These are phyloP conservation scores for Eupsilia transversa DNA, from an alignment of 2,888 invertebrate genomes.

Conservation along the genomic window DNA sequence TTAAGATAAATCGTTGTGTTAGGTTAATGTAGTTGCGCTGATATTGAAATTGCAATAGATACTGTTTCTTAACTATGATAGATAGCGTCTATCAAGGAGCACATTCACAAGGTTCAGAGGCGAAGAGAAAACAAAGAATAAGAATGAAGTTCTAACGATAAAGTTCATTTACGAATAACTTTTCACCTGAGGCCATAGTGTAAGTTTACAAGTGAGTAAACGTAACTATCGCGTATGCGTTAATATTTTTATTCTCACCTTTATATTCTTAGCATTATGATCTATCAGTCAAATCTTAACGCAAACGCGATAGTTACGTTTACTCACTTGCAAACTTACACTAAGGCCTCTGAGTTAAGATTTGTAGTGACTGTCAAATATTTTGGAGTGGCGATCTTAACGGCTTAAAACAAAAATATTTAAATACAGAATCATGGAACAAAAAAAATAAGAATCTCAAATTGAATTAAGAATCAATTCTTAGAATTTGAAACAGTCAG, in stretches of 20 bases:
- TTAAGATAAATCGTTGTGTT: conserved; percentile 56
- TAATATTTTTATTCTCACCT: too few relatives aligned
- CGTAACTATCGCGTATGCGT: too few relatives aligned
- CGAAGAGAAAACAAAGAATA: neutral
- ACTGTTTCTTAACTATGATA: conserved; percentile 56
- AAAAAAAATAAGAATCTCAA: neutral
- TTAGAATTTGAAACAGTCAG: conserved; percentile 31
- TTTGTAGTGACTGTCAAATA: neutral
- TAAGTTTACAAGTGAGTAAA: too few relatives aligned
- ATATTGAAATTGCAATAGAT: conserved; percentile 59
- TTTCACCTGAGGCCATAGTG: too few relatives aligned
- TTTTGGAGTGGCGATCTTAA: conserved; percentile 18
- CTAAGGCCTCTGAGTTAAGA: conserved; percentile 21
- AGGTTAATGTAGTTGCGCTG: conserved; percentile 37
- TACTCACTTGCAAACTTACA: too few relatives aligned
- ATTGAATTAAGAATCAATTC: conserved; percentile 37
- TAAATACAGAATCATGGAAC: neutral
- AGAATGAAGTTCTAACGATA: neutral
- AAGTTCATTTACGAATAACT: neutral
- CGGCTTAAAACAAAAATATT: neutral
- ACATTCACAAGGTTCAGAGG: neutral
- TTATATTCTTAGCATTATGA: too few relatives aligned
- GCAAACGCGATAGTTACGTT: too few relatives aligned
- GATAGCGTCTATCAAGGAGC: conserved; percentile 25
- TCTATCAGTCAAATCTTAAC: too few relatives aligned